Evolutionary conservation across 2,888 invertebrate species (phyloP), one percentile per base, ranked within the genome.

Genomic region (Sarcophaga caerulescens): DNA sequence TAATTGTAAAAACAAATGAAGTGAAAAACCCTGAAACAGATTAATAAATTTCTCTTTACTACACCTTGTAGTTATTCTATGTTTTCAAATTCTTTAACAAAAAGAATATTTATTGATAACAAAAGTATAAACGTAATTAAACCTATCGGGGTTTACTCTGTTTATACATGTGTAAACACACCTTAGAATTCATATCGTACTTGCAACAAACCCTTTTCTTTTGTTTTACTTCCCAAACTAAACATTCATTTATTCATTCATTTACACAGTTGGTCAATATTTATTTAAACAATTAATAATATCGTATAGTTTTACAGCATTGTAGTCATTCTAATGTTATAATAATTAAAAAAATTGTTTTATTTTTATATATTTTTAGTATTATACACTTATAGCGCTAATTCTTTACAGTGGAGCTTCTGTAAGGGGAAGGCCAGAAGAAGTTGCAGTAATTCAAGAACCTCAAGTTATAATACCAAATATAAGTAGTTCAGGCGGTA

Each of bases 371-470:
- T 69, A 45, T 68, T 80, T 70, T 5, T 25, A 84, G 79, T 70
- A 73, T 57, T 75, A 35, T 57, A 71, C 23, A n/a, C 65, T 81
- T 52, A 11, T 84, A 60, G 62, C 57, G 11, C 52, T 85, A 8
- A 62, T 73, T 12, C 52, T 77, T 62, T 83, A 35, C 63, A 52
- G 52, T 52, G 35, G 68, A 52, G 66, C 76, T 59, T 71, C 47
- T 70, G 57, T 60, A 5, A 73, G 25, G 3, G 81, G 79, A 23
- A 69, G 63, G 21, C 59, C 85, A 14, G 87, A 87, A 70, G 88
- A 88, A 68, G 60, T 59, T 25, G 65, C 76, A 52, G 69, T 62
- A 0, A 23, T 73, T 1, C 88, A 85, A 57, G 86, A 88, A 23
- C 62, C 84, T 11, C 76, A 75, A 79, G 47, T 73, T 59, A 25